Conservation (phyloP, 2,797 vertebrate species). For the Denticeps clupeoides region DNA sequence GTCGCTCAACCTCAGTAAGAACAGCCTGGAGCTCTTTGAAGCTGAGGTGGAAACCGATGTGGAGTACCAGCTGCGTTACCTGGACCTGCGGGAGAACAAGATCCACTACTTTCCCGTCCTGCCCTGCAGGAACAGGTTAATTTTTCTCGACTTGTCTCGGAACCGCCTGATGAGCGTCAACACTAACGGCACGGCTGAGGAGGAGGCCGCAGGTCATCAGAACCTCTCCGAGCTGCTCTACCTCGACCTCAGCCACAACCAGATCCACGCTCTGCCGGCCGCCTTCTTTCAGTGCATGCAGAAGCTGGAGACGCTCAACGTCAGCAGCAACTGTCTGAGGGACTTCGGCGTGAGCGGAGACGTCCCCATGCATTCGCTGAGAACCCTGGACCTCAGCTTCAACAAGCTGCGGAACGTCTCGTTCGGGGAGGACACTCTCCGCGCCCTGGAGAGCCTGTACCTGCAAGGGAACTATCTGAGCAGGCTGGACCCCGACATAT, state of each 20-base stretch:
- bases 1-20: slow-evolving; percentile 80
- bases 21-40: slow-evolving; percentile 83
- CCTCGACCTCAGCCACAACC: slow-evolving; percentile 89
- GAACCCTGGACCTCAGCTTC: slow-evolving; percentile 68
- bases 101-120: slow-evolving; percentile 72
- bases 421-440: slow-evolving; percentile 42
- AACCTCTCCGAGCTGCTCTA: slow-evolving; percentile 51
- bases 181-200: slow-evolving; percentile 34
- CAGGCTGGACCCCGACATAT: slow-evolving; percentile 53
- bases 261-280: slow-evolving; percentile 62
- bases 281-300: slow-evolving; percentile 63
- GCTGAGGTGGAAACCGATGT: slow-evolving; percentile 35
- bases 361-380: slow-evolving; percentile 47
- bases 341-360: slow-evolving; percentile 43
- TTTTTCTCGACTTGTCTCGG: slow-evolving; percentile 73
- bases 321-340: slow-evolving; percentile 80
- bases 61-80: slow-evolving; percentile 54
- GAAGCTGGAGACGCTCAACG: slow-evolving; percentile 70
- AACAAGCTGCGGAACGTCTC: slow-evolving; percentile 69
- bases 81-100: slow-evolving; percentile 87
- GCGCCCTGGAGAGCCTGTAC: slow-evolving; percentile 58
- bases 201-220: slow-evolving; percentile 31
- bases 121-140: slow-evolving; percentile 59
- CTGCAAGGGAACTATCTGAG: slow-evolving; percentile 68
- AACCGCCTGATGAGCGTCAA: slow-evolving; percentile 68